Evolutionary conservation across 1,140 invertebrate genomes (phyloP).

Genomic region (Cyrtorhinus lividipennis): DNA sequence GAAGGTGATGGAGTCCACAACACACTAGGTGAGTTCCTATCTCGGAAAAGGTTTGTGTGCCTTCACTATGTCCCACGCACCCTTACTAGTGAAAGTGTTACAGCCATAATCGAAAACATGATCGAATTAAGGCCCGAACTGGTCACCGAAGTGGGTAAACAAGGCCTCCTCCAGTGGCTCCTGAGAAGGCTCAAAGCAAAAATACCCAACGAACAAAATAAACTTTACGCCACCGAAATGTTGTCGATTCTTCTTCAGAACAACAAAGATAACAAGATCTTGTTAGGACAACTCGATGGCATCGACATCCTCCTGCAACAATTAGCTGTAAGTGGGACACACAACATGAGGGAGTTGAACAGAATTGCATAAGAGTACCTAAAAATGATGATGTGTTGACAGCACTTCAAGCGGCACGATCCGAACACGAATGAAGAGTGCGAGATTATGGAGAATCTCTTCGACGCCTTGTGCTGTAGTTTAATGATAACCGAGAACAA

Average conservation of each 20-base stretch:
- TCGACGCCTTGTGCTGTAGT: conserved; percentile 87
- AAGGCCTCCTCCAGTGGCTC: conserved; percentile 85
- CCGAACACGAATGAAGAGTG: conserved; percentile 79
- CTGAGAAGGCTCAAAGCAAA: conserved; percentile 74
- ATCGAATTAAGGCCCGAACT: conserved; percentile 81
- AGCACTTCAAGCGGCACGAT: conserved; percentile 92
- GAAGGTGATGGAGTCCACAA: conserved; percentile 95
- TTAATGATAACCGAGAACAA: conserved; percentile 77
- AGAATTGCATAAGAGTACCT: too few relatives aligned
- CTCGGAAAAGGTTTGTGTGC: conserved; percentile 7
- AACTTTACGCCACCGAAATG: conserved; percentile 91
- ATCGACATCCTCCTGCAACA: conserved; percentile 94
- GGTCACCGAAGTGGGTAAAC: conserved; percentile 65
- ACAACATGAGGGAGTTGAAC: too few relatives aligned
- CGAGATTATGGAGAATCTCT: conserved; percentile 98
- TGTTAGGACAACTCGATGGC: conserved; percentile 83
- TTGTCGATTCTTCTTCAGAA: conserved; percentile 89
- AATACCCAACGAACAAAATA: conserved; percentile 88
- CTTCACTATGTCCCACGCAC: background rate
- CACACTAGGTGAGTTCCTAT: conserved; percentile 54
- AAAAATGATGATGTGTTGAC: too few relatives aligned
- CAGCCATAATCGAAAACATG: conserved; percentile 76
- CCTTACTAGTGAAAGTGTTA: too few relatives aligned
- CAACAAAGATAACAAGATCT: conserved; percentile 62
- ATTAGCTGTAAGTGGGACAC: conserved; percentile 68